A percentile compares a stretch with the other conserved stretches of the same genome.
phyloP scores from a whole-genome alignment of 2,113 vertebrate species.

The Elachura formosa region DNA sequence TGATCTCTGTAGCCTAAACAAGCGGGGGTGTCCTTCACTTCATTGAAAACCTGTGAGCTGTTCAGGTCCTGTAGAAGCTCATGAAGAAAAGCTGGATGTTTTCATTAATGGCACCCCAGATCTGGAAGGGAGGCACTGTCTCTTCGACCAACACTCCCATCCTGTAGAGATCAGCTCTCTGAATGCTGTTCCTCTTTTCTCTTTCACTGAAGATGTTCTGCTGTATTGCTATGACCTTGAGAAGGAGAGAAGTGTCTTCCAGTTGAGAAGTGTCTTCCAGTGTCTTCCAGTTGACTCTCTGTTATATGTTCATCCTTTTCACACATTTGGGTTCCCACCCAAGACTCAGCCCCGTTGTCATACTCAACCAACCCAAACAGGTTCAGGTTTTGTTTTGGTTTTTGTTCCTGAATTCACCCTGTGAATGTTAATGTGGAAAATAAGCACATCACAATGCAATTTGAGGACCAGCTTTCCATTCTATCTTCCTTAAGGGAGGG shows the following conservation, averaged over 20 bases:
- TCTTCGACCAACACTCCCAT: neutral
- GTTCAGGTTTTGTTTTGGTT: neutral
- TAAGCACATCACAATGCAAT: neutral
- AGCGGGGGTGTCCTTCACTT: neutral
- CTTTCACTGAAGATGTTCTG: neutral
- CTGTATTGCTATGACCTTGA: neutral
- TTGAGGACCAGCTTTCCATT: neutral
- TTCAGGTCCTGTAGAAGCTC: neutral
- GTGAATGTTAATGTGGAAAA: neutral
- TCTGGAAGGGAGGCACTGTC: neutral
- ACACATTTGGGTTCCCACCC: neutral
- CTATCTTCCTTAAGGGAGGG: neutral
- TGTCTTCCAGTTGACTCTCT: neutral
- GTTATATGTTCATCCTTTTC: neutral
- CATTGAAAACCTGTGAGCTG: neutral
- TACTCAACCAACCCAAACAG: neutral
- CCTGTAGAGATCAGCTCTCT: neutral
- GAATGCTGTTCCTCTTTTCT: neutral
- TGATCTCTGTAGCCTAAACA: neutral
- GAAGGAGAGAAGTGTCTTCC: neutral
- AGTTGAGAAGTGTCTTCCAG: neutral
- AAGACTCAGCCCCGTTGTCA: neutral
- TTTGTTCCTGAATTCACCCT: neutral
- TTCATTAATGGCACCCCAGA: neutral
- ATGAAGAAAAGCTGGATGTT: neutral